Evolutionary conservation across 2,797 vertebrate species (phyloP), one percentile per base, ranked within the genome.

Genomic region (Bucorvus abyssinicus): DNA sequence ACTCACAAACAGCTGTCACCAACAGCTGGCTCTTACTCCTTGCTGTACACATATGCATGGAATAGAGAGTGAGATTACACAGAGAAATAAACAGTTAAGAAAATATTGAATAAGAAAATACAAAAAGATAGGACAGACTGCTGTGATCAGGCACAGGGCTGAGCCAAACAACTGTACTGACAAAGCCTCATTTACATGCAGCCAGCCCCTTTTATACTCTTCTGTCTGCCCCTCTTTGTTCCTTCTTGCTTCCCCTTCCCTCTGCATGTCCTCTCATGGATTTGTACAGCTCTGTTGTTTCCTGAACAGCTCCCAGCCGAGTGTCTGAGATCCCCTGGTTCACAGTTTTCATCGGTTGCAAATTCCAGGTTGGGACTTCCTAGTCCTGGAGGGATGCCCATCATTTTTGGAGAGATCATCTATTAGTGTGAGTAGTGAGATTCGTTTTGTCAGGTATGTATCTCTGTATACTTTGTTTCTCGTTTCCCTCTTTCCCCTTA

Each of bases 1-100:
- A 42, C 40, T 20, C 26, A 9, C 19, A 7, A 9, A 4, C 17
- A 64, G 42, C 18, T 65, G 32, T 67, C 20, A 2, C n/a, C 38
- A 8, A 16, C 6, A 75, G 70, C 63, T 42, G 63, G 34, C 63
- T 34, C 40, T 26, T 22, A 30, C n/a, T 32, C 63, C 44, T 57
- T 47, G 44, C 63, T 0, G 4, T 22, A 61, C 10, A 3, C 8
- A 5, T 15, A 30, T 5, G 9, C 8, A 6, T 0, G 2, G 27
- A 42, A 40, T 9, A 34, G 32, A 55, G 34, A 73, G 49, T 38
- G 36, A 61, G 53, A 73, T 44, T 40, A 26, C 29, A 52, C 6
- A 18, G 44, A 59, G n/a, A 65, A 36, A 60, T 32, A 29, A 56
- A 70, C 10, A 65, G 40, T 60, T 47, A 36, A 60, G 44, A 84